phyloP scores from a whole-genome alignment of 2,113 vertebrate species.

The Fregetta grallaria region DNA sequence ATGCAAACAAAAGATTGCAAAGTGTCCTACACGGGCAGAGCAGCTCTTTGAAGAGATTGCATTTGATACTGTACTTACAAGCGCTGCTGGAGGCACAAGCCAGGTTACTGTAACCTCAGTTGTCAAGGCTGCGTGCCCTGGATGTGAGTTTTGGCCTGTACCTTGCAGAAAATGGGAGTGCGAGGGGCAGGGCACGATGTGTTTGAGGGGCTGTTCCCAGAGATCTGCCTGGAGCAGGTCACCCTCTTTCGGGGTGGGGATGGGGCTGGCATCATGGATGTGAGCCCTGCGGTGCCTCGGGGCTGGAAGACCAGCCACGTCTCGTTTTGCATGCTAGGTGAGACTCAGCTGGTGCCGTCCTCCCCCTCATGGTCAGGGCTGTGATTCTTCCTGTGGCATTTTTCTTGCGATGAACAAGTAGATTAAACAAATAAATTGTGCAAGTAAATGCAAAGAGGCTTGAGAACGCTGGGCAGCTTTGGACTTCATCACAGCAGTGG shows the following conservation, averaged over 20 bases:
- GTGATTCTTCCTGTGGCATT: not conserved
- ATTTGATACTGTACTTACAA: not conserved
- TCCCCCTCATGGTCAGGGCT: not conserved
- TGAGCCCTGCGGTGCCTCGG: not conserved
- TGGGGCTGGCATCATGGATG: not conserved
- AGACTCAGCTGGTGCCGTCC: not conserved
- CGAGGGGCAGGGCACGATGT: accelerated
- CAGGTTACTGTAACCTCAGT: not conserved
- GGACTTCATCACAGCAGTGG: not conserved
- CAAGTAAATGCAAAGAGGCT: not conserved
- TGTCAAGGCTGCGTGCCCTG: not conserved
- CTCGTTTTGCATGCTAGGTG: not conserved
- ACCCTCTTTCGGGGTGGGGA: not conserved
- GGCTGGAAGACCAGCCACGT: not conserved
- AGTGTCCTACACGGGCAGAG: not conserved
- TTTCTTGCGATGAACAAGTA: not conserved
- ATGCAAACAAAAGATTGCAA: not conserved
- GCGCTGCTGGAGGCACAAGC: not conserved
- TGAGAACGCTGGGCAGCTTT: not conserved
- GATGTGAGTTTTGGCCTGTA: not conserved
- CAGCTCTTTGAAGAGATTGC: not conserved
- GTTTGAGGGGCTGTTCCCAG: not conserved
- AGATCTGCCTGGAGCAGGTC: not conserved
- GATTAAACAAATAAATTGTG: not conserved
- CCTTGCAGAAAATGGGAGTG: not conserved